Evolutionary conservation across 2,113 vertebrate genomes (phyloP), one percentile per base, ranked within the genome.

Genomic region (Colistium nudipinnis): DNA sequence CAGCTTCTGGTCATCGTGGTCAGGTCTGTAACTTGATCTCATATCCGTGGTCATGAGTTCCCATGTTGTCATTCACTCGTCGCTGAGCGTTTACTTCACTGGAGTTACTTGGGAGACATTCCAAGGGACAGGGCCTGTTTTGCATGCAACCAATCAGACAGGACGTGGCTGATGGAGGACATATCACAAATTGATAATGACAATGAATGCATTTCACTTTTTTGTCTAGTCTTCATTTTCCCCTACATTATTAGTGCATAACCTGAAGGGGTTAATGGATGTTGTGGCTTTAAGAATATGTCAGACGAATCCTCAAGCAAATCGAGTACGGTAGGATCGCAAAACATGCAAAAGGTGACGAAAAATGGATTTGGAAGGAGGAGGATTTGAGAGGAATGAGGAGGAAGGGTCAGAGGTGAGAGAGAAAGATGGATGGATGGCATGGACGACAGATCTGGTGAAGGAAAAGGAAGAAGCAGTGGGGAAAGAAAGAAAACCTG

Each of bases 401-500:
- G 19, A 20, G 31, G 52, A 48, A 39, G 53, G 3, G 56, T 9
- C 28, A 44, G 14, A 57, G 30, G 51, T 33, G 25, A 0, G 0
- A 27, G 27, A 30, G 6, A 8, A 1, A 60, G 68, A 52, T 10
- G 30, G 67, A 57, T 16, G 48, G 67, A 69, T 27, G 33, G 22
- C 2, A 8, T 0, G 12, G 13, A 48, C 51, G 63, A 28, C 31
- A 62, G 81, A 64, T 84, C 36, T 71, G 67, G 55, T 68, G 51
- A 62, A 66, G 36, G 20, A n/a, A 62, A 36, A 51, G 39, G 13
- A 31, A 35, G 65, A 70, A 68, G 64, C 69, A 82, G 62, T 8
- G 36, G 16, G 55, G 66, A 79, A 33, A 17, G 55, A 69, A 79
- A 33, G 67, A 79, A 79, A 82, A 84, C 79, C 61, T 70, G 71